Evolutionary conservation across 2,888 invertebrate species (phyloP).

Genomic region (Agrotis ipsilon): DNA sequence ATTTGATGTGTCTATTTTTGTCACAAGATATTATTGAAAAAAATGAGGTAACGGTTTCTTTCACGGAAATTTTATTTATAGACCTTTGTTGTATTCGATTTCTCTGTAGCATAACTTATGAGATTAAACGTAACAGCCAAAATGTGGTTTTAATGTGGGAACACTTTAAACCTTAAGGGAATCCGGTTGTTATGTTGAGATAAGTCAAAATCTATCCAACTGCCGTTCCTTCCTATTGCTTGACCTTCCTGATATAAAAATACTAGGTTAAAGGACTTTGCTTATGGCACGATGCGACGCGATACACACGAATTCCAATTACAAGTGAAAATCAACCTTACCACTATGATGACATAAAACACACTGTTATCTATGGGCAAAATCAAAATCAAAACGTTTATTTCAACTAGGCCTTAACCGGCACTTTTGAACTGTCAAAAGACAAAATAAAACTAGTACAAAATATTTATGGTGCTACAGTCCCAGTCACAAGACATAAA

Average conservation of each 20-base stretch:
- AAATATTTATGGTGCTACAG: too few relatives aligned
- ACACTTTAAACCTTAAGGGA: not conserved
- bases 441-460: too few relatives aligned
- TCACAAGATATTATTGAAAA: slow-evolving; percentile 43
- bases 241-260: slow-evolving; percentile 21
- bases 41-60: slow-evolving; percentile 29
- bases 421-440: too few relatives aligned
- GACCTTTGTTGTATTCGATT: not conserved
- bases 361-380: too few relatives aligned
- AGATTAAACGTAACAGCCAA: not conserved
- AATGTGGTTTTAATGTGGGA: not conserved
- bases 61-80: not conserved
- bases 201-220: slow-evolving; percentile 8
- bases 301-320: too few relatives aligned
- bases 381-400: too few relatives aligned
- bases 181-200: not conserved
- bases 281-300: too few relatives aligned
- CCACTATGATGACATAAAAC: too few relatives aligned
- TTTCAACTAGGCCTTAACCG: too few relatives aligned
- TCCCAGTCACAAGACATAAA: too few relatives aligned
- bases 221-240: not conserved
- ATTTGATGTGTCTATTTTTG: slow-evolving; percentile 56
- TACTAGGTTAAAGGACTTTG: slow-evolving; percentile 7
- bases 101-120: not conserved
- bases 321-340: too few relatives aligned